Base-by-base conservation (phyloP, 2,797 vertebrate species). In the Gephyroberyx darwinii region DNA sequence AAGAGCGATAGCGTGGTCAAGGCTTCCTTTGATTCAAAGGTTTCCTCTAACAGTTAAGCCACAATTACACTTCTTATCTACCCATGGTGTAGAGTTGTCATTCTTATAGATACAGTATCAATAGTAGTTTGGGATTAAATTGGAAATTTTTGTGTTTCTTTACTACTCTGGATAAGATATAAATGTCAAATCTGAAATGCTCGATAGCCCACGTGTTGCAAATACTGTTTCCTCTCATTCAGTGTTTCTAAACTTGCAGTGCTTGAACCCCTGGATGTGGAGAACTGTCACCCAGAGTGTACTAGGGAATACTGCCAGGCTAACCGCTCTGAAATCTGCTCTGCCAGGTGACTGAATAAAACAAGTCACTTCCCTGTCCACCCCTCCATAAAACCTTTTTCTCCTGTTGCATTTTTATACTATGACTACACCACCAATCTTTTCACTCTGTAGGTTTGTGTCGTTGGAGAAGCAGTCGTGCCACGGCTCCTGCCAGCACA, bases 401-500 rank as follows among this genome's bases (percentile, higher is more conserved):
- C 31, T 0, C 1, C n/a, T 45, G 10, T 57, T 5, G 10, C 6
- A 20, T 5, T 0, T 17, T 9, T 33, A 8, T 19, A 5, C 26
- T 19, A 8, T 0, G 31, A 39, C 37, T 61, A 19, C 1, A 8
- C 8, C 39, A 13, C 14, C 39, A 62, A 64, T 43, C 9, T 6
- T 50, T 2, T 57, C 4, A 52, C 52, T 56, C 5, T 69, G 57
- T 50, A 94, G 93, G 56, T 82, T 37, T 10, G 90, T 88, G 30
- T 90, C 86, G 48, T 59, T 92, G 77, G 80, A 92, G 60, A 86
- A 75, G 55, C 81, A 63, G 7, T 55, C 60, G 0, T 93, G 93
- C 69, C 91, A 89, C 64, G 91, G 89, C 53, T 85, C 89, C 62
- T 94, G 92, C 77, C 92, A 92, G 70, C 93, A 93, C 87, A 93